phyloP scores from a whole-genome alignment of 2,113 vertebrate species.

The Cardinalis cardinalis region DNA sequence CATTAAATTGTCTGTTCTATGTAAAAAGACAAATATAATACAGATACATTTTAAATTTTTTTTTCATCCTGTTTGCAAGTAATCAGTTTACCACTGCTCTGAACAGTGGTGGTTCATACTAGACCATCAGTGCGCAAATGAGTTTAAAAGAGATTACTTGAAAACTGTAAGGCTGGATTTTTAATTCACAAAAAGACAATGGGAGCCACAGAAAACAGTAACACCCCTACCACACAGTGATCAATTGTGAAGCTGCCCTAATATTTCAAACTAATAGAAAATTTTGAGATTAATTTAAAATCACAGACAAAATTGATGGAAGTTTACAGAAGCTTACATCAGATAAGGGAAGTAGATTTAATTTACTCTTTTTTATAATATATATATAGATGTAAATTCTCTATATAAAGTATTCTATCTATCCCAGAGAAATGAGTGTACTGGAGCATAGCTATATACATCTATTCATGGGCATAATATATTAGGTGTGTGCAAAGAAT shows the following conservation, averaged over 20 bases:
- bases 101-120: not conserved
- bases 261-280: conserved; percentile 23
- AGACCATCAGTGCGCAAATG: conserved; percentile 50
- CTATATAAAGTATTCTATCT: not conserved
- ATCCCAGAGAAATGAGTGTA: not conserved
- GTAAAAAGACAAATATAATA: not conserved
- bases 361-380: not conserved
- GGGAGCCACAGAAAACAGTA: conserved; percentile 40
- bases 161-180: conserved; percentile 37
- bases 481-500: not conserved
- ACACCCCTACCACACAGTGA: not conserved
- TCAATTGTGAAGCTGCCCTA: conserved; percentile 18
- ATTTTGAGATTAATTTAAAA: conserved; percentile 57
- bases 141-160: conserved; percentile 32
- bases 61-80: not conserved
- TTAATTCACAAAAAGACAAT: conserved; percentile 24
- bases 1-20: not conserved
- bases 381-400: not conserved
- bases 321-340: not conserved
- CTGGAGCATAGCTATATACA: not conserved
- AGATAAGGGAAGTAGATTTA: not conserved
- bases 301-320: conserved; percentile 3
- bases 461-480: not conserved
- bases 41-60: not conserved
- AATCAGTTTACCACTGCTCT: conserved; percentile 16